phyloP scores from a whole-genome alignment of 2,113 vertebrate genomes.

The Dendrocopos noguchii region DNA sequence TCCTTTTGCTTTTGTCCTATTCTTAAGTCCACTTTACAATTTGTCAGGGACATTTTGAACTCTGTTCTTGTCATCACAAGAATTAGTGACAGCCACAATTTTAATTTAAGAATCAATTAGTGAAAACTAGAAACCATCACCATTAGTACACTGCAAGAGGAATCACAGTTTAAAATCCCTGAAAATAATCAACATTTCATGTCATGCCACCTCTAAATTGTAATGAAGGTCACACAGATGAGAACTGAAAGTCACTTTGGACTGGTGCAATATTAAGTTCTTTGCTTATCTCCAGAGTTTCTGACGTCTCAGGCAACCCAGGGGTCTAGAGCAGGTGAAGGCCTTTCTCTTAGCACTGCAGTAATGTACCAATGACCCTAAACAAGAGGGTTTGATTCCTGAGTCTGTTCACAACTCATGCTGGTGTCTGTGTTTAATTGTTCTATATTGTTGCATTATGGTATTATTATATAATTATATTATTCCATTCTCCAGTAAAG shows the following conservation, averaged over 20 bases:
- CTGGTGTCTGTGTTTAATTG: neutral
- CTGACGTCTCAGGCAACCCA: neutral
- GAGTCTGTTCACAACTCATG: neutral
- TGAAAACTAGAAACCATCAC: neutral
- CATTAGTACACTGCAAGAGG: neutral
- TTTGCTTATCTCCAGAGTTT: neutral
- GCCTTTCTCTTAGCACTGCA: neutral
- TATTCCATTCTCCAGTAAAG: neutral
- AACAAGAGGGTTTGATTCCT: neutral
- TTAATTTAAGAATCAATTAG: conserved; percentile 9
- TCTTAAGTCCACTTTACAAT: neutral
- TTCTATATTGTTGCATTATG: neutral
- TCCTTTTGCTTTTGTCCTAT: neutral
- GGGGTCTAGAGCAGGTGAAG: neutral
- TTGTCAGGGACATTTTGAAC: neutral
- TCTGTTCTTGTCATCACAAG: neutral
- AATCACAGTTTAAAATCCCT: neutral
- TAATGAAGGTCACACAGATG: neutral
- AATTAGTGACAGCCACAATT: neutral
- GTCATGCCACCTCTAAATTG: neutral
- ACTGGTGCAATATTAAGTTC: neutral
- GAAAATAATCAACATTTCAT: neutral
- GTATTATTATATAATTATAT: neutral
- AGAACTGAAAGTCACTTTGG: neutral
- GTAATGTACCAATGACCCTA: neutral